Evolutionary conservation across 2,888 invertebrate genomes (phyloP).

Genomic region (Polydrusus pterygomalis): DNA sequence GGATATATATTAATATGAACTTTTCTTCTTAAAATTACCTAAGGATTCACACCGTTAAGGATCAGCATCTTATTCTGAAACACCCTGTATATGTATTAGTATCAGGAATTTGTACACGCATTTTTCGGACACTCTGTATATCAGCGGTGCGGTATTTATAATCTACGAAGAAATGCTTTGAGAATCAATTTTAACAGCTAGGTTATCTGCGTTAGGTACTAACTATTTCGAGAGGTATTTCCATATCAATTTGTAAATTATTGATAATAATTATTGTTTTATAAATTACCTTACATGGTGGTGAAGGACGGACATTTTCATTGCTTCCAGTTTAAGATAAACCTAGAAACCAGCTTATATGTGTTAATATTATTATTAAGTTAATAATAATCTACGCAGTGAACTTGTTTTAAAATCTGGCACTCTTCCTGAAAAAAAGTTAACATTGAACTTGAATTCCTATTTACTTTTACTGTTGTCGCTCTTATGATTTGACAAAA

Average conservation of each 20-base stretch:
- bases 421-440: not conserved
- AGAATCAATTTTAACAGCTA: not conserved
- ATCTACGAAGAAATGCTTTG: not conserved
- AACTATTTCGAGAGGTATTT: too few species aligned
- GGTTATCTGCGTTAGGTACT: too few species aligned
- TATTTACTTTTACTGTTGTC: constrained; percentile 2
- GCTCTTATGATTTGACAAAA: not conserved
- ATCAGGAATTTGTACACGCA: too few species aligned
- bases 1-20: too few species aligned
- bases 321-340: not conserved
- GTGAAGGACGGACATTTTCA: not conserved
- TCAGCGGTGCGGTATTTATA: not conserved
- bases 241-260: too few species aligned
- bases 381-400: constrained; percentile 22
- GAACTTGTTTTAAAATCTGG: not conserved
- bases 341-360: not conserved
- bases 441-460: constrained; percentile 12
- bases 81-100: too few species aligned
- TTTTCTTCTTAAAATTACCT: too few species aligned
- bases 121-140: too few species aligned
- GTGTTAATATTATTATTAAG: too few species aligned
- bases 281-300: not conserved
- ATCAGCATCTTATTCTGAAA: too few species aligned
- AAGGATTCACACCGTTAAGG: too few species aligned
- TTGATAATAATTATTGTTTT: not conserved